Base-by-base conservation (phyloP, 2,888 invertebrate species). In the Acanthosepion esculentum region DNA sequence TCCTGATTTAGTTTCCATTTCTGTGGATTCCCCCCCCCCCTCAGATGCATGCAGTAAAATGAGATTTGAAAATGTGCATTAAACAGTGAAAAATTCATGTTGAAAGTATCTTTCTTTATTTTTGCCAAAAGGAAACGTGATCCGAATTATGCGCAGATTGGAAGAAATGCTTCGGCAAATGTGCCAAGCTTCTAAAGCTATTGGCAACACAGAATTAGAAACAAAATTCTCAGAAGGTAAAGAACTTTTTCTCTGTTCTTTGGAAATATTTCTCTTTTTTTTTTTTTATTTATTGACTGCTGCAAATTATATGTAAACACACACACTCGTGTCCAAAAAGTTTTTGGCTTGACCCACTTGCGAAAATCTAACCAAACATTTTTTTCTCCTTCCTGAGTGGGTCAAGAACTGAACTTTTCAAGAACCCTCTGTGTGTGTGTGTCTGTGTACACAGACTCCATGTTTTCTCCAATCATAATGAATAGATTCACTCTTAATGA, bases 151-250 rank as follows among this genome's bases (percentile, higher is more conserved):
- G 99, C 98, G 99, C 93, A 98, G 99, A 23, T 97, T 99, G 95
- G 99, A 99, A 97, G 99, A 99, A 97, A 98, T 99, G 29, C 97
- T 99, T 23, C 98, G 99, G 94, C 99, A 99, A 97, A 98, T 99
- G 98, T 98, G 98, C 96, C 99, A 99, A 97, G 99, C 99, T 5
- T 98, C 99, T 5, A 99, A 99, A 98, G 99, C 99, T 96, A 99
- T 99, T 96, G 99, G 99, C 33, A 99, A 99, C 97, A 98, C 98
- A 0, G 99, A 99, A 96, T 98, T 99, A 95, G 99, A 99, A 98
- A 98, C 98, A 96, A 99, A 99, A 98, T 99, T 99, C 98, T 98
- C 98, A 96, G 99, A 99, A 97, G 99, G 99, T 95, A 98, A 95
- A 95, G 92, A 78, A n/a, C 23, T 78, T 8, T 3, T 78, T 12